Evolutionary conservation across 2,113 vertebrate genomes (phyloP).

Genomic region (Syrmaticus mikado): DNA sequence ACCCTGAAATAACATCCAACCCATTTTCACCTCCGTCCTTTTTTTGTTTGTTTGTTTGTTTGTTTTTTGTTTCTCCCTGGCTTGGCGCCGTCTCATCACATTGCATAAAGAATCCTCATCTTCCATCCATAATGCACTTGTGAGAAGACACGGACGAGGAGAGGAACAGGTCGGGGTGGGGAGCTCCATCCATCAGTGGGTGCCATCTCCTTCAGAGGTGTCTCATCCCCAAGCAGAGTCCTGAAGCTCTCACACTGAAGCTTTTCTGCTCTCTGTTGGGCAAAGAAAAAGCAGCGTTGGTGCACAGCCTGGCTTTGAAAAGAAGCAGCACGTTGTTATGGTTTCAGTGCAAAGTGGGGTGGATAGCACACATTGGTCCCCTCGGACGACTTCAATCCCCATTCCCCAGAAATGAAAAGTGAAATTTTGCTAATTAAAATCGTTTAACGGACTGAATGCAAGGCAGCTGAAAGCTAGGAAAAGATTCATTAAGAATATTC

Average conservation of each 20-base stretch:
- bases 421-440: constrained; percentile 13
- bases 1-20: constrained; percentile 31
- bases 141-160: background rate
- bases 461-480: background rate
- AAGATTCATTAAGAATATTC: constrained; percentile 5
- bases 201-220: background rate
- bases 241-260: constrained; percentile 11
- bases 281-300: constrained; percentile 57
- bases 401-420: background rate
- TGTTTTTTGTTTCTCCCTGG: background rate
- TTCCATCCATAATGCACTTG: constrained; percentile 56
- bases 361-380: background rate
- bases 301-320: background rate
- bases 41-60: too few species aligned
- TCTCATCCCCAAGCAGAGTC: constrained; percentile 15
- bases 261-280: constrained; percentile 67
- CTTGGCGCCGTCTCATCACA: constrained; percentile 21
- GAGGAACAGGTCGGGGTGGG: background rate
- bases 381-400: background rate
- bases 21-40: background rate
- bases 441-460: background rate
- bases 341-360: background rate
- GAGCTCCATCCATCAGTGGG: background rate
- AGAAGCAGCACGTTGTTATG: background rate
- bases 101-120: constrained; percentile 51